Conservation (phyloP, 1,140 invertebrate species). For the Pachyrhynchus sulphureomaculatus region DNA sequence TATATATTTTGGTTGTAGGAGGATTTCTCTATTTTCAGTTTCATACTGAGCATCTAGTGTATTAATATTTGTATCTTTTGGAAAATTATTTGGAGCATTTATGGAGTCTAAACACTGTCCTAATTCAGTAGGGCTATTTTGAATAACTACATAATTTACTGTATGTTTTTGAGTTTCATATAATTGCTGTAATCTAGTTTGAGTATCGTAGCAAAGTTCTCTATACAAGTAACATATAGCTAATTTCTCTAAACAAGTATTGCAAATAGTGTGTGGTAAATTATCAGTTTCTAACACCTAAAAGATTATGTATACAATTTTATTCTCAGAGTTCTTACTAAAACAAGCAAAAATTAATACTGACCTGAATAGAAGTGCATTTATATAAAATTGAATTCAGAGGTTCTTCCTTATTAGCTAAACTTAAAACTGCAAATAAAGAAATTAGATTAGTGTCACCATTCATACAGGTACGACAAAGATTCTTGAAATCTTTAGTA, state of each 20-base stretch:
- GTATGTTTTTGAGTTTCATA: slow-evolving; percentile 1
- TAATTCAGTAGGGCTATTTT: neutral
- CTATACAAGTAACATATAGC: slow-evolving; percentile 39
- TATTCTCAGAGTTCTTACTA: too few species aligned
- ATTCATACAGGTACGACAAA: slow-evolving; percentile 25
- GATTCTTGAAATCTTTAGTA: neutral
- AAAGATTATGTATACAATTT: slow-evolving; percentile 5
- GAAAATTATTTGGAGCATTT: neutral
- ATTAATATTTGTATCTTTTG: neutral
- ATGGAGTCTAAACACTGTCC: neutral
- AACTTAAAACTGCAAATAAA: slow-evolving; percentile 22
- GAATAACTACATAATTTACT: slow-evolving; percentile 3
- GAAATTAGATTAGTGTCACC: slow-evolving; percentile 11
- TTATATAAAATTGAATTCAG: slow-evolving; percentile 20
- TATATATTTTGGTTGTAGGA: neutral
- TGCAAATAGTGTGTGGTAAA: slow-evolving; percentile 41
- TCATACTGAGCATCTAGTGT: neutral
- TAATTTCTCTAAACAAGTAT: slow-evolving; percentile 39
- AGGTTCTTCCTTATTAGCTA: slow-evolving; percentile 17
- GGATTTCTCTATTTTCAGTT: neutral
- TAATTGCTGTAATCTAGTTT: slow-evolving; percentile 19
- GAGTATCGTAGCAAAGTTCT: slow-evolving; percentile 34
- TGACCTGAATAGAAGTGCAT: slow-evolving; percentile 29
- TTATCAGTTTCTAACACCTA: slow-evolving; percentile 37
- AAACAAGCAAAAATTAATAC: slow-evolving; percentile 2